Evolutionary conservation across 2,113 vertebrate genomes (phyloP).

Genomic region (Corythoichthys haematopterus): DNA sequence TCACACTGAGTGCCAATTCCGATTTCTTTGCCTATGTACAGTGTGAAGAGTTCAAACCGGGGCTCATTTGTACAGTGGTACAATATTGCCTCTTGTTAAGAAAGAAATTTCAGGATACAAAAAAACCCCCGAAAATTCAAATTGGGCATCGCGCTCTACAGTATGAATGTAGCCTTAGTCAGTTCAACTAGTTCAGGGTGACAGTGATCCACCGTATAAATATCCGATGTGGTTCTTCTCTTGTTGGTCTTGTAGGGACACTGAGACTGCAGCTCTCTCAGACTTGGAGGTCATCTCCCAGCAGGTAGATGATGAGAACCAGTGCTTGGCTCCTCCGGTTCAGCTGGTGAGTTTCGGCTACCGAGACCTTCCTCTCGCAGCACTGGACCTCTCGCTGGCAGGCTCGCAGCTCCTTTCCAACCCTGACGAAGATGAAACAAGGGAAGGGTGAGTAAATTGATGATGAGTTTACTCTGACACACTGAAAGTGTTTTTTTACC

Average conservation of each 20-base stretch:
- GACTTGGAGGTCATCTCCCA: constrained; percentile 96
- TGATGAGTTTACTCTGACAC: constrained; percentile 6
- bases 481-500: constrained; percentile 7
- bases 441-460: constrained; percentile 81
- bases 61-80: too few species aligned
- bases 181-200: too few species aligned
- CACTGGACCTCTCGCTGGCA: constrained; percentile 85
- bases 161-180: too few species aligned
- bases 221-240: neutral
- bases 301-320: constrained; percentile 87
- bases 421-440: constrained; percentile 89
- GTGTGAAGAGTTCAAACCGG: too few species aligned
- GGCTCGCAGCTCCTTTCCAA: constrained; percentile 94
- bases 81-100: too few species aligned
- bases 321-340: constrained; percentile 80
- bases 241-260: constrained; percentile 34
- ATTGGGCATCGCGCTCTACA: too few species aligned
- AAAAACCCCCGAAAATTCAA: too few species aligned
- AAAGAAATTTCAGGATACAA: too few species aligned
- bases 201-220: too few species aligned
- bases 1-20: too few species aligned
- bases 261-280: constrained; percentile 76
- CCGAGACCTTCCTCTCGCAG: constrained; percentile 88
- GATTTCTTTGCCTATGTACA: too few species aligned
- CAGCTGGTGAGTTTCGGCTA: constrained; percentile 90